A percentile compares a stretch with the other conserved stretches of the same genome.
Evolutionary conservation across 1,140 invertebrate genomes (phyloP).

Genomic region (Cataglyphis hispanica): DNA sequence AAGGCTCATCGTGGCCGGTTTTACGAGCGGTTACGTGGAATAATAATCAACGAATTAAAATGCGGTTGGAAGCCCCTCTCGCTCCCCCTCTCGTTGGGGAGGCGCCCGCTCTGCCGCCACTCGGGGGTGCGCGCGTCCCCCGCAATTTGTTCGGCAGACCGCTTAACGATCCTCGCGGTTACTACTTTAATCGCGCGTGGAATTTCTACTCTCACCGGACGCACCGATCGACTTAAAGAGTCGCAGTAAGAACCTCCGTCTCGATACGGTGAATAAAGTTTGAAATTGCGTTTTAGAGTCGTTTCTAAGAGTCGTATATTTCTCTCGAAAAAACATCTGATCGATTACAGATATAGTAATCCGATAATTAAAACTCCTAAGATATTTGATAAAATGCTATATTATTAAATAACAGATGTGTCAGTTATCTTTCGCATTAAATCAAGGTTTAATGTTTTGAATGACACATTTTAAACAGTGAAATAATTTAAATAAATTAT

Average conservation of each 20-base stretch:
- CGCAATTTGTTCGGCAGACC: conserved; percentile 23
- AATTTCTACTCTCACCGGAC: background rate
- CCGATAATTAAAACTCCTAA: background rate
- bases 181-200: conserved; percentile 36
- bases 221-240: conserved; percentile 5
- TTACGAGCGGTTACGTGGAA: conserved; percentile 72
- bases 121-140: conserved; percentile 16
- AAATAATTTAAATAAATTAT: background rate
- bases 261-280: background rate
- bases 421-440: background rate
- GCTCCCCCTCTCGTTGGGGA: background rate
- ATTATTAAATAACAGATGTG: no score
- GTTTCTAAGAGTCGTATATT: background rate
- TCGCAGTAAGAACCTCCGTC: background rate
- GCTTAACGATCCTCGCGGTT: conserved; percentile 44
- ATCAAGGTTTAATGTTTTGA: background rate
- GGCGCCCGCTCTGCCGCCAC: background rate
- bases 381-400: background rate
- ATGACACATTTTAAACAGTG: background rate
- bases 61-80: conserved; percentile 37
- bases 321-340: background rate
- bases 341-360: no score
- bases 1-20: conserved; percentile 69
- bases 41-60: conserved; percentile 73
- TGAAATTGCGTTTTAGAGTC: background rate